These are phyloP conservation scores for Oligia fasciuncula DNA, from an alignment of 2,888 invertebrate genomes.

Conservation along the genomic window DNA sequence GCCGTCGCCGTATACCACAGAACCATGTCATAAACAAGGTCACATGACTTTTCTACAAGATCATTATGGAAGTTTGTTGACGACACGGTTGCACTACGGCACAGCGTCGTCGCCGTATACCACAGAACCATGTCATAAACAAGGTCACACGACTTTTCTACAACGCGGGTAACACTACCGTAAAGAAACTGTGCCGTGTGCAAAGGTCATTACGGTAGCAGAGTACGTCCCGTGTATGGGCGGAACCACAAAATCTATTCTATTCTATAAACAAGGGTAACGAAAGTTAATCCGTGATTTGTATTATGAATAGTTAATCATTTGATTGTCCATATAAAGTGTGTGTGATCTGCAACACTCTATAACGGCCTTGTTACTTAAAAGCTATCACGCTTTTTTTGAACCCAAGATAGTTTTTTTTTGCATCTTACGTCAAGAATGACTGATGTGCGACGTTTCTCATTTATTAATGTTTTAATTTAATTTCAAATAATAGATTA, in stretches of 20 bases:
- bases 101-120: not conserved
- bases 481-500: conserved; percentile 2
- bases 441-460: not conserved
- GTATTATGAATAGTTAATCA: conserved; percentile 7
- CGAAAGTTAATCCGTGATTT: conserved; percentile 12
- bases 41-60: too few species aligned
- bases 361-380: conserved; percentile 58
- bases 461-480: conserved; percentile 14
- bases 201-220: not conserved
- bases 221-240: not conserved
- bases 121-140: not conserved
- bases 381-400: conserved; percentile 43
- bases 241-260: not conserved
- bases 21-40: too few species aligned
- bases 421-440: conserved; percentile 20
- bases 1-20: too few species aligned
- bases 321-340: conserved; percentile 36
- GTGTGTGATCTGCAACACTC: conserved; percentile 36
- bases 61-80: not conserved
- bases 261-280: not conserved
- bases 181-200: too few species aligned
- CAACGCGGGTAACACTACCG: too few species aligned
- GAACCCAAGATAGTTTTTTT: not conserved
- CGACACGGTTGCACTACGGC: not conserved
- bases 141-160: not conserved